Conservation (phyloP, 2,797 vertebrate species). For the Enteromius viviparus region DNA sequence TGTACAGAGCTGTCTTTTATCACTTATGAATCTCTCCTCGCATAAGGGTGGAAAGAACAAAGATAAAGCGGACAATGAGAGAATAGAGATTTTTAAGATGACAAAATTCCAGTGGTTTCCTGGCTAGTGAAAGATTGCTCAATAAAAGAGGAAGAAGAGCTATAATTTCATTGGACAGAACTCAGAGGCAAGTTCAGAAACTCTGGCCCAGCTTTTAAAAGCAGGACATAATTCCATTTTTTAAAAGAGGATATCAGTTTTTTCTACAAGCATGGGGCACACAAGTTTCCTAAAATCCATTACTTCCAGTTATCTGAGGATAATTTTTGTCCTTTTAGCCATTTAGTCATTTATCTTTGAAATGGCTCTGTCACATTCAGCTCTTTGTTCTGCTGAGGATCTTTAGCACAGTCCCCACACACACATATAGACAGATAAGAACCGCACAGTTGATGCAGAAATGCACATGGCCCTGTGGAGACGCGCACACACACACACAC, state of each 20-base stretch:
- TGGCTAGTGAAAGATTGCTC: conserved; percentile 18
- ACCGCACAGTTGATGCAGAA: neutral
- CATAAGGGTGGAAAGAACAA: neutral
- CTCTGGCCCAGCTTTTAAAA: conserved; percentile 3
- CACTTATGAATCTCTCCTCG: neutral
- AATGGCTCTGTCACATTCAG: conserved; percentile 50
- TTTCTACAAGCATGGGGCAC: neutral
- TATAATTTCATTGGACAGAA: conserved; percentile 24
- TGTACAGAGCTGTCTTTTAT: neutral
- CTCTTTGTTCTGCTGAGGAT: conserved; percentile 14
- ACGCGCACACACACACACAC: neutral
- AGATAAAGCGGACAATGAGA: conserved; percentile 10
- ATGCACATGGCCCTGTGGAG: neutral
- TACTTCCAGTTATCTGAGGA: conserved; percentile 57
- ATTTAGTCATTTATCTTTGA: conserved; percentile 57
- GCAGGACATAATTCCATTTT: conserved; percentile 29
- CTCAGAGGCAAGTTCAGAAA: conserved; percentile 19
- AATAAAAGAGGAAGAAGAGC: conserved; percentile 11
- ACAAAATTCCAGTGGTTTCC: neutral
- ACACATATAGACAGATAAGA: neutral
- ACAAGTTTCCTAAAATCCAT: conserved; percentile 46
- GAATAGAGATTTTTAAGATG: conserved; percentile 22
- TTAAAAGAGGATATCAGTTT: conserved; percentile 1
- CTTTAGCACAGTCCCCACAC: neutral
- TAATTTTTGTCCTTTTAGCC: conserved; percentile 53